A percentile compares a stretch with the other conserved stretches of the same genome.
These are phyloP conservation scores for Maconellicoccus hirsutus DNA, from an alignment of 1,140 invertebrate genomes.

Conservation along the genomic window DNA sequence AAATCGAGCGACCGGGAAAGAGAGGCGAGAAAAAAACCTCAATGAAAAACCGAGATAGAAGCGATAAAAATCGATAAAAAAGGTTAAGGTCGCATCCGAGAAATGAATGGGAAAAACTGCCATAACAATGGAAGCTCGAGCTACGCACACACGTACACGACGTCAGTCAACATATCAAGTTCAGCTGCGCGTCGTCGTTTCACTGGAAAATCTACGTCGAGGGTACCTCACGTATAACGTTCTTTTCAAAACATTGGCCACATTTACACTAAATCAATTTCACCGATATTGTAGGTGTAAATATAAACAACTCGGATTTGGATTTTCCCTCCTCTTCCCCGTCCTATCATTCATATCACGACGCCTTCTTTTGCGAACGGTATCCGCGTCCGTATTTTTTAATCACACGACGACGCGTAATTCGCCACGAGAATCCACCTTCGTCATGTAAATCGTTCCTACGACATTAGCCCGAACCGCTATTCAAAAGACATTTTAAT, in stretches of 20 bases:
- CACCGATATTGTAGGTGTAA: too few relatives aligned
- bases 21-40: neutral
- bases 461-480: neutral
- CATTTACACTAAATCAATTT: too few relatives aligned
- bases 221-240: too few relatives aligned
- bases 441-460: neutral
- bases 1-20: neutral
- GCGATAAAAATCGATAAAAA: slow-evolving; percentile 21
- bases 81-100: slow-evolving; percentile 16
- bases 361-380: too few relatives aligned
- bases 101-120: slow-evolving; percentile 6
- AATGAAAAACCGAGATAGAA: slow-evolving; percentile 6
- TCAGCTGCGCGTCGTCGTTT: neutral
- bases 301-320: too few relatives aligned
- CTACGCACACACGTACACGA: neutral
- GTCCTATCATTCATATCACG: too few relatives aligned
- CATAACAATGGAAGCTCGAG: neutral
- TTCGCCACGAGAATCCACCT: too few relatives aligned
- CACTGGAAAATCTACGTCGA: neutral
- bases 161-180: too few relatives aligned
- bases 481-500: neutral
- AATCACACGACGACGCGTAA: too few relatives aligned
- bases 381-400: too few relatives aligned
- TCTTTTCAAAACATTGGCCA: too few relatives aligned
- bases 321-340: too few relatives aligned